Base-by-base conservation (phyloP, 2,888 invertebrate genomes). In the Amblyteles armatorius region DNA sequence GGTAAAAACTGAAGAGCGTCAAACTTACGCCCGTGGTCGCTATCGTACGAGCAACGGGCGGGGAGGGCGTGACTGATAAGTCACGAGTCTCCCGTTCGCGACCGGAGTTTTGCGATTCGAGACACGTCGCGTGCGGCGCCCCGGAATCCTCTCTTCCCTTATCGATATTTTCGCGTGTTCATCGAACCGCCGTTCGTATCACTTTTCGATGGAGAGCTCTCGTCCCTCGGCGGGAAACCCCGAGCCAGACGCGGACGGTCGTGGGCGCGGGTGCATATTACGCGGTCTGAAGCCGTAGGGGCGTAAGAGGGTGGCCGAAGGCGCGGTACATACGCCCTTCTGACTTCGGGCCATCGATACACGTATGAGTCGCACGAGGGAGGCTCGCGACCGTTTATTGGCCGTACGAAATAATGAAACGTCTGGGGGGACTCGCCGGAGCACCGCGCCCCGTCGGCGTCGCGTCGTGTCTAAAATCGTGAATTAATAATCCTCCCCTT, bases 81-180 rank as follows among this genome's bases (percentile, higher is more conserved):
- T 29, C 22, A 29, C 48, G 48, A 26, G 57, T 19, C n/a, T 9
- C 52, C 26, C 3, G 57, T 26, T 57, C 26, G 57, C 22, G 57
- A 22, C 76, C 81, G 77, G 67, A 55, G 67, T 67, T 73, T 71
- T 67, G 57, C 33, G 50, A 84, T 65, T 65, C 77, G 40, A 76
- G 65, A 78, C 72, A 77, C 72, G 77, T 72, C 67, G 84, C 84
- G 84, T 84, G 84, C 11, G 84, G 68, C 81, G 77, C 77, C 84
- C 48, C 26, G 57, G 9, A 26, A 26, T 57, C 55, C 11, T 71
- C 55, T 0, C 5, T 29, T 29, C 29, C 29, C 29, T 29, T 5
- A n/a, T 29, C 29, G 73, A 68, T 80, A 73, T 73, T 80, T 73
- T 80, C 73, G 73, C 73, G 80, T 80, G 80, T 80, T 57, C 57